Percentiles rank a stretch among this genome's conserved stretches.
Conservation (phyloP, 1,140 invertebrate species). For the Drosophila kohkoa region DNA sequence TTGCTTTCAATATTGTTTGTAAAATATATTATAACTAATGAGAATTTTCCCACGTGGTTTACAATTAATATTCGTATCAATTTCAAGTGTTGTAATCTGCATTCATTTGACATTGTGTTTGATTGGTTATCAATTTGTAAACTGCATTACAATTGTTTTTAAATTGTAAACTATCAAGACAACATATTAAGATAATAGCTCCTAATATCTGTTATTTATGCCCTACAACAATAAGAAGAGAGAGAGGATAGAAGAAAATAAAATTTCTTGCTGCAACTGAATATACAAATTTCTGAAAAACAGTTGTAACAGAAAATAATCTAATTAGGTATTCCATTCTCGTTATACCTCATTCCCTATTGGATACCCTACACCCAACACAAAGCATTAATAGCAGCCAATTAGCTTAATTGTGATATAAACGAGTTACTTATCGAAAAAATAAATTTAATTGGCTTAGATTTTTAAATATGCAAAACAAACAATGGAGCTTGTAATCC, state of each 20-base stretch:
- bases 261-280: background rate
- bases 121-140: background rate
- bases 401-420: conserved; percentile 3
- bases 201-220: too few species aligned
- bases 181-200: background rate
- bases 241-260: background rate
- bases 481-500: background rate
- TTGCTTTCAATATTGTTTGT: background rate
- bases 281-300: background rate
- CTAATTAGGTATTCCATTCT: background rate
- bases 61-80: background rate
- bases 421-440: background rate
- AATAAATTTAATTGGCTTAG: background rate
- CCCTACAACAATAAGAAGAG: too few species aligned
- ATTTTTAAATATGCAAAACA: background rate
- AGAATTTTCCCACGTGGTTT: background rate
- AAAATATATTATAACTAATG: background rate
- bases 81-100: background rate
- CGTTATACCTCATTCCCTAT: background rate
- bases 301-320: background rate
- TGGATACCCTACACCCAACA: background rate
- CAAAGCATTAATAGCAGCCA: background rate
- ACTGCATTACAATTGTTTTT: background rate
- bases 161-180: background rate
- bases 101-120: background rate